These are phyloP conservation scores for Danio jaintianensis DNA, from an alignment of 2,797 vertebrate species.

Conservation along the genomic window DNA sequence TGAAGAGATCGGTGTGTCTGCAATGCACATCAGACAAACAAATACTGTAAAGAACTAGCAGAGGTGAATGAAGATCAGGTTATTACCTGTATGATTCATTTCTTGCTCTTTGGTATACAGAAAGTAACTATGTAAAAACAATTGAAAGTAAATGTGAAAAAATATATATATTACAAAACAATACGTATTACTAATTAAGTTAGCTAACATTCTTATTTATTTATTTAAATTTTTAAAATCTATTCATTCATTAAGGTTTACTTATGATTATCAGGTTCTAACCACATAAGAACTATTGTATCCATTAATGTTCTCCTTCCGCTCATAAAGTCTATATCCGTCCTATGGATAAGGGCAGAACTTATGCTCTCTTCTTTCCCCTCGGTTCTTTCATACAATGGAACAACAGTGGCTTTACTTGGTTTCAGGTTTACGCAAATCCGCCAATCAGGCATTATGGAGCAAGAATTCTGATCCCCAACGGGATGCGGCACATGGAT, in stretches of 20 bases:
- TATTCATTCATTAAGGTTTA: no score
- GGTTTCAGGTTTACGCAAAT: constrained; percentile 33
- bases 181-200: no score
- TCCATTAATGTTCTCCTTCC: no score
- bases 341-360: no score
- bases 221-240: no score
- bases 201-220: no score
- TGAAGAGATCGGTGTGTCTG: constrained; percentile 17
- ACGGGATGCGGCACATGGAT: constrained; percentile 45
- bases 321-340: no score
- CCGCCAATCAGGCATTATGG: constrained; percentile 26
- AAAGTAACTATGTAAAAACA: not conserved
- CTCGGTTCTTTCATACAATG: not conserved
- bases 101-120: not conserved
- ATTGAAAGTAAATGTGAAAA: no score
- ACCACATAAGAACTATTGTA: no score
- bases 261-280: no score
- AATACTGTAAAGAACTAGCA: not conserved
- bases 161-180: no score
- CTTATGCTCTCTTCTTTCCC: not conserved
- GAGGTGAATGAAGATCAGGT: not conserved
- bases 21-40: not conserved
- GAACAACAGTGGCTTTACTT: constrained; percentile 30
- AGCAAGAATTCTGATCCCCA: constrained; percentile 45
- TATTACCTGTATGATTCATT: not conserved